phyloP scores from a whole-genome alignment of 2,797 vertebrate genomes.

The Galaxias olidus region DNA sequence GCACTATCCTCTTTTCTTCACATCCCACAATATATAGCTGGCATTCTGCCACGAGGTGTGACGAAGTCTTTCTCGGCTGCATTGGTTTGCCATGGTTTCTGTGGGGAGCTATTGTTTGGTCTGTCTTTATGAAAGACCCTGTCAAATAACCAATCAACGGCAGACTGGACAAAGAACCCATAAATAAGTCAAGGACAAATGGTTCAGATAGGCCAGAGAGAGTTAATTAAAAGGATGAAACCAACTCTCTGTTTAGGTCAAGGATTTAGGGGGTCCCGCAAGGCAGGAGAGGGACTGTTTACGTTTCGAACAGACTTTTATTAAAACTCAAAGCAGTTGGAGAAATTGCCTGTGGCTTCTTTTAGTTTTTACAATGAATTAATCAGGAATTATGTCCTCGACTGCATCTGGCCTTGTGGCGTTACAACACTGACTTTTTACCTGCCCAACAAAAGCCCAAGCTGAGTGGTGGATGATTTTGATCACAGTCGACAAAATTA shows the following conservation, averaged over 20 bases:
- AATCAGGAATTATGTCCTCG: slow-evolving; percentile 16
- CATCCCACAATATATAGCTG: slow-evolving; percentile 34
- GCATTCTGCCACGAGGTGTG: slow-evolving; percentile 44
- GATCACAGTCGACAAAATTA: slow-evolving; percentile 17
- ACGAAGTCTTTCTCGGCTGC: slow-evolving; percentile 34
- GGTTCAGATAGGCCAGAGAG: slow-evolving; percentile 57
- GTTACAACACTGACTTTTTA: slow-evolving; percentile 43
- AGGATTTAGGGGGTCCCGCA: slow-evolving; percentile 18
- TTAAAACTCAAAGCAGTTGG: slow-evolving; percentile 13
- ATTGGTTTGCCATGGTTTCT: slow-evolving; percentile 44
- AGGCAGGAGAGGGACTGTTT: slow-evolving; percentile 12
- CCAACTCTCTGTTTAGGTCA: slow-evolving; percentile 51
- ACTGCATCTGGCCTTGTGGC: slow-evolving; percentile 21
- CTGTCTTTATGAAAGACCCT: slow-evolving; percentile 64
- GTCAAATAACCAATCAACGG: slow-evolving; percentile 56
- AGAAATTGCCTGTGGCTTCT: no score
- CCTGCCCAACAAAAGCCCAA: slow-evolving; percentile 12
- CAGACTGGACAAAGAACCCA: slow-evolving; percentile 63
- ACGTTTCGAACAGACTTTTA: not conserved
- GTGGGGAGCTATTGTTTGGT: slow-evolving; percentile 63
- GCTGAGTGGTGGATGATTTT: slow-evolving; percentile 13
- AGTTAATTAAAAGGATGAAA: slow-evolving; percentile 66
- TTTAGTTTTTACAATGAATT: no score
- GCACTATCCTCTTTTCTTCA: slow-evolving; percentile 34
- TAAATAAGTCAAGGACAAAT: slow-evolving; percentile 65